Conservation (phyloP, 2,797 vertebrate genomes). For the Hafferia zeledoni region DNA sequence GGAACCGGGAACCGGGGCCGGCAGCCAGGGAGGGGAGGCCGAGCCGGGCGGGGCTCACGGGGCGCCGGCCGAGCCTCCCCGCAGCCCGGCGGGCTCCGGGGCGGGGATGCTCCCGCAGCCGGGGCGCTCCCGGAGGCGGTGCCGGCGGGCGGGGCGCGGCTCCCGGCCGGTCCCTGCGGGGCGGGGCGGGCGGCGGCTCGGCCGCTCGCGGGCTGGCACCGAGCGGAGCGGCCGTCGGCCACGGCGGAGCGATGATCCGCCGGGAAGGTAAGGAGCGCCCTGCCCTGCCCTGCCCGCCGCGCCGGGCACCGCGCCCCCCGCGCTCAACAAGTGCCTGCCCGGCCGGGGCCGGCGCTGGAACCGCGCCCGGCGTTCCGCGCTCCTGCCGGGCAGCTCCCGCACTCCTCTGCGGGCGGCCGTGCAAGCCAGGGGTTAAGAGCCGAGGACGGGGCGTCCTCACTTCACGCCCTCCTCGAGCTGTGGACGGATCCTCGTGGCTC, state of each 20-base stretch:
- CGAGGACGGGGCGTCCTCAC: accelerated
- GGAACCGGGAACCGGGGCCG: background rate
- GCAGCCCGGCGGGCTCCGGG: background rate
- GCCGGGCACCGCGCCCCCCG: background rate
- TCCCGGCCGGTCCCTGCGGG: too few species aligned
- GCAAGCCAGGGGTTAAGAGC: accelerated
- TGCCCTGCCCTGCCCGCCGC: background rate
- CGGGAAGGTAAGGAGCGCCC: constrained; percentile 37
- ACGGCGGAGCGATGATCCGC: constrained; percentile 45
- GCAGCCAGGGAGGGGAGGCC: background rate
- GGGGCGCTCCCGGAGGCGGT: background rate
- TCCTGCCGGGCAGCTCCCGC: background rate
- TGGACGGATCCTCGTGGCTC: background rate
- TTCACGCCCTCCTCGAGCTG: background rate
- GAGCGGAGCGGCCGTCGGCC: background rate
- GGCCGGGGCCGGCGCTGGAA: background rate
- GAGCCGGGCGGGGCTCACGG: background rate
- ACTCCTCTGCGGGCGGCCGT: background rate
- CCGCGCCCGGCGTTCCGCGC: background rate
- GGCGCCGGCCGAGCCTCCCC: background rate
- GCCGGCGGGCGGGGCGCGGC: background rate
- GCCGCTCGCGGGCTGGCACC: background rate
- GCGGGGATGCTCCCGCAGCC: background rate
- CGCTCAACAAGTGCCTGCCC: constrained; percentile 39
- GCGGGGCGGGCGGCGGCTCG: background rate